Evolutionary conservation across 2,888 invertebrate species (phyloP).

Genomic region (Drosophila meridiana): DNA sequence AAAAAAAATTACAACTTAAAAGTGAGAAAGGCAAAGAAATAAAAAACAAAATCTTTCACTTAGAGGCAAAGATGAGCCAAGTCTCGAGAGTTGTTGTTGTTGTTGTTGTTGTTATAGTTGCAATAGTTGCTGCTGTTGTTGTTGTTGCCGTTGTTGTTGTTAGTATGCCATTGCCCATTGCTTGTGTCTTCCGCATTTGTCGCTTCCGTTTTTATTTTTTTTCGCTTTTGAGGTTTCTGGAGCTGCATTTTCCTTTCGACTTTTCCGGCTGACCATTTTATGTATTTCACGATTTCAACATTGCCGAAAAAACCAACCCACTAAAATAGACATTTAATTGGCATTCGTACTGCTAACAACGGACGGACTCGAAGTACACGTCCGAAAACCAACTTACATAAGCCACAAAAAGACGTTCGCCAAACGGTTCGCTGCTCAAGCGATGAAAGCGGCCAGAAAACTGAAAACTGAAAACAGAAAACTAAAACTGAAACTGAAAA

Average conservation of each 20-base stretch:
- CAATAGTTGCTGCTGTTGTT: conserved; percentile 4
- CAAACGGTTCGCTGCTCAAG: conserved; percentile 18
- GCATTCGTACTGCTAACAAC: conserved; percentile 53
- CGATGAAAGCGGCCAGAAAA: conserved; percentile 30
- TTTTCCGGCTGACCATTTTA: conserved; percentile 52
- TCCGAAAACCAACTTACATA: conserved; percentile 36
- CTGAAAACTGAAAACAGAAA: conserved; percentile 34
- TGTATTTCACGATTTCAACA: conserved; percentile 39
- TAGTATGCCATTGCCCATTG: not conserved
- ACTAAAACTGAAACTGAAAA: conserved; percentile 34
- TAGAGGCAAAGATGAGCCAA: conserved; percentile 46
- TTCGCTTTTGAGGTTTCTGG: conserved; percentile 19
- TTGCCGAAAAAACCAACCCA: conserved; percentile 18
- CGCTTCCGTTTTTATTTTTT: conserved; percentile 58
- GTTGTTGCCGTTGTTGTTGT: not conserved
- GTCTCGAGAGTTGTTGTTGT: conserved; percentile 26
- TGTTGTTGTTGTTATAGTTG: not conserved
- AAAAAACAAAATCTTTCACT: conserved; percentile 60
- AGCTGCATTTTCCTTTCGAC: conserved; percentile 41
- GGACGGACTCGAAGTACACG: conserved; percentile 35
- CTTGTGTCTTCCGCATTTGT: conserved; percentile 59
- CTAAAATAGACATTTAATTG: conserved; percentile 49
- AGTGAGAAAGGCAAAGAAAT: conserved; percentile 11
- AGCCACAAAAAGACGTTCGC: conserved; percentile 8
- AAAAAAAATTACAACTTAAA: not conserved